These are phyloP conservation scores for Luidia sarsii DNA, from an alignment of 53 echinoderm and acorn worm genomes.

Conservation along the genomic window DNA sequence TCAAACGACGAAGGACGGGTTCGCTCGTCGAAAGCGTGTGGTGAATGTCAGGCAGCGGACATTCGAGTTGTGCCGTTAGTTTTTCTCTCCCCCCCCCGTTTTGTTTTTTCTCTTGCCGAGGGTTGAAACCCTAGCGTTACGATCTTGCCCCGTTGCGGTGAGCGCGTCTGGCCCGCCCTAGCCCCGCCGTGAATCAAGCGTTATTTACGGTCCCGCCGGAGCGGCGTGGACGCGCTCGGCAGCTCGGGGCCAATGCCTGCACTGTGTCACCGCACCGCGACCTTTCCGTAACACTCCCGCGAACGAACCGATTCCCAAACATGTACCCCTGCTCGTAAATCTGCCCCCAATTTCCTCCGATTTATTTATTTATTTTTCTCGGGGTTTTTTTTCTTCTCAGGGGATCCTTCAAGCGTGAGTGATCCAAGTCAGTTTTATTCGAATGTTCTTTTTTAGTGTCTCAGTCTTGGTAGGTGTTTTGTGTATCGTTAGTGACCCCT, in stretches of 20 bases:
- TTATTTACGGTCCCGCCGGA: slow-evolving; percentile 16
- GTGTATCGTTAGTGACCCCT: too few relatives aligned
- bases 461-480: too few relatives aligned
- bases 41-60: slow-evolving; percentile 2
- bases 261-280: neutral
- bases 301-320: slow-evolving; percentile 48
- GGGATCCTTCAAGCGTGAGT: too few relatives aligned
- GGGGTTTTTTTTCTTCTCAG: too few relatives aligned
- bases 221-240: neutral
- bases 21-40: neutral
- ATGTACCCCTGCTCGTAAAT: slow-evolving; percentile 37
- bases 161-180: slow-evolving; percentile 28
- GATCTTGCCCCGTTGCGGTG: slow-evolving; percentile 1
- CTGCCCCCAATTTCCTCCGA: neutral
- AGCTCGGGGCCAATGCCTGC: slow-evolving; percentile 20
- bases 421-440: too few relatives aligned
- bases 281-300: slow-evolving; percentile 33
- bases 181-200: slow-evolving; percentile 41
- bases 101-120: too few relatives aligned
- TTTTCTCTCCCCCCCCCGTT: neutral
- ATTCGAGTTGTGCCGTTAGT: too few relatives aligned
- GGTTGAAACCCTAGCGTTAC: neutral
- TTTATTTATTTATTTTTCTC: too few relatives aligned
- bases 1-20: slow-evolving; percentile 48
- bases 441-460: too few relatives aligned